Conservation (phyloP, 2,888 invertebrate genomes). For the Seira musarum region DNA sequence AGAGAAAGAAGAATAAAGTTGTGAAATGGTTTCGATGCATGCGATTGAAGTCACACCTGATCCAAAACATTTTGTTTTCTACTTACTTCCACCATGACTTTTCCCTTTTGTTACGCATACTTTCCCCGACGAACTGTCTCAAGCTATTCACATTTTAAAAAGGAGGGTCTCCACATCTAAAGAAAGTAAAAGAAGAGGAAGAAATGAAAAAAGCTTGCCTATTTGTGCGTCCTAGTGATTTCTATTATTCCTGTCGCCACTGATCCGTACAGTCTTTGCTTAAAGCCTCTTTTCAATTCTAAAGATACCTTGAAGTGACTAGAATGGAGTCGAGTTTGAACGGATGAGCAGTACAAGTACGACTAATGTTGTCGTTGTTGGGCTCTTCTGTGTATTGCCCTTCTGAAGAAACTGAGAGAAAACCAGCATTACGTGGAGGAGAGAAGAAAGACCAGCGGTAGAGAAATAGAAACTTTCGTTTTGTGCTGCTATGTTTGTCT, state of each 20-base stretch:
- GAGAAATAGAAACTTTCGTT: too few relatives aligned
- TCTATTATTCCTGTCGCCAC: constrained; percentile 43
- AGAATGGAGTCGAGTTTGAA: constrained; percentile 23
- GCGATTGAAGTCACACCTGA: constrained; percentile 60
- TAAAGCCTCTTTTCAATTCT: constrained; percentile 56
- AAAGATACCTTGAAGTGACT: constrained; percentile 20
- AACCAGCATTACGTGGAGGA: too few relatives aligned
- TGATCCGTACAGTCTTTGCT: constrained; percentile 52
- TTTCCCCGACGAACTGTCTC: constrained; percentile 20
- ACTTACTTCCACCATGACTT: constrained; percentile 41
- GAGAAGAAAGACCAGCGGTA: too few relatives aligned
- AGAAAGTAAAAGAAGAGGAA: too few relatives aligned
- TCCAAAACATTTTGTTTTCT: constrained; percentile 48
- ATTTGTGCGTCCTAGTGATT: constrained; percentile 18
- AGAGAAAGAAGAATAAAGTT: neutral
- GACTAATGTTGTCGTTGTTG: too few relatives aligned
- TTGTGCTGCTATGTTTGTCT: neutral
- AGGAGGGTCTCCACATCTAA: neutral
- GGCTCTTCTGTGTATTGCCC: neutral
- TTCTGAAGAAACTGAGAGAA: neutral
- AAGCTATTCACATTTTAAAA: neutral
- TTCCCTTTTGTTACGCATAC: constrained; percentile 20
- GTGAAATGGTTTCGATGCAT: constrained; percentile 51
- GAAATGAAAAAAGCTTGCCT: constrained; percentile 23
- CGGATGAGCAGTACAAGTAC: constrained; percentile 18